Conservation (phyloP, 92 coral and sea anemone genomes). For the Siderastrea siderea region DNA sequence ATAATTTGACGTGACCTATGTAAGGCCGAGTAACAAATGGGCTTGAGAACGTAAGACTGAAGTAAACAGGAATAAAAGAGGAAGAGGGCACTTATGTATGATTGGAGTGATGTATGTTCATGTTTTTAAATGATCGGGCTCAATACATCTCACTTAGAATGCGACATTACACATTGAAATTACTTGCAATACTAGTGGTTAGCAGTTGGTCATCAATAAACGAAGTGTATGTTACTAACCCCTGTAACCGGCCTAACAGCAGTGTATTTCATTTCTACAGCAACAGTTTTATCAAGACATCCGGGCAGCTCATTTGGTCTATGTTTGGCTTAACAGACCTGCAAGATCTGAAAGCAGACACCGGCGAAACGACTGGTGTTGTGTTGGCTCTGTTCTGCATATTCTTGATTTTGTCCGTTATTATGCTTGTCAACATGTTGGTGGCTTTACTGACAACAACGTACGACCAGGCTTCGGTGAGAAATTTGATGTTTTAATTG, state of each 20-base stretch:
- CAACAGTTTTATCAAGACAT: background rate
- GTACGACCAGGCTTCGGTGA: slow-evolving; percentile 33
- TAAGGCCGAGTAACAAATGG: too few relatives aligned
- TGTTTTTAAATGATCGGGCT: too few relatives aligned
- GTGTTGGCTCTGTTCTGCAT: background rate
- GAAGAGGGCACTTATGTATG: too few relatives aligned
- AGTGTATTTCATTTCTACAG: background rate
- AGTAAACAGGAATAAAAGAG: too few relatives aligned
- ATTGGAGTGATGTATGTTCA: too few relatives aligned
- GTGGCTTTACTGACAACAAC: slow-evolving; percentile 53
- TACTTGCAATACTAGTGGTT: too few relatives aligned
- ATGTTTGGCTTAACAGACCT: slow-evolving; percentile 26
- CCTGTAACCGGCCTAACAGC: too few relatives aligned
- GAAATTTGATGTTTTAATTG: background rate
- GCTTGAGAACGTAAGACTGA: too few relatives aligned
- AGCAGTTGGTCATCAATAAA: background rate
- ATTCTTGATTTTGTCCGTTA: slow-evolving; percentile 25
- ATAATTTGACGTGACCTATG: too few relatives aligned
- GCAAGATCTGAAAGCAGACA: background rate
- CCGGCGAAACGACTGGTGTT: background rate
- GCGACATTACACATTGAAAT: too few relatives aligned
- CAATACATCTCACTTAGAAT: too few relatives aligned
- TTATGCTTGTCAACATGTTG: slow-evolving; percentile 27
- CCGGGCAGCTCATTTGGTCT: slow-evolving; percentile 29
- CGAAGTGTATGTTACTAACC: background rate